A percentile compares a stretch with the other conserved stretches of the same genome.
phyloP scores from a whole-genome alignment of 1,140 invertebrate genomes.

The Scaptodrosophila lebanonensis region DNA sequence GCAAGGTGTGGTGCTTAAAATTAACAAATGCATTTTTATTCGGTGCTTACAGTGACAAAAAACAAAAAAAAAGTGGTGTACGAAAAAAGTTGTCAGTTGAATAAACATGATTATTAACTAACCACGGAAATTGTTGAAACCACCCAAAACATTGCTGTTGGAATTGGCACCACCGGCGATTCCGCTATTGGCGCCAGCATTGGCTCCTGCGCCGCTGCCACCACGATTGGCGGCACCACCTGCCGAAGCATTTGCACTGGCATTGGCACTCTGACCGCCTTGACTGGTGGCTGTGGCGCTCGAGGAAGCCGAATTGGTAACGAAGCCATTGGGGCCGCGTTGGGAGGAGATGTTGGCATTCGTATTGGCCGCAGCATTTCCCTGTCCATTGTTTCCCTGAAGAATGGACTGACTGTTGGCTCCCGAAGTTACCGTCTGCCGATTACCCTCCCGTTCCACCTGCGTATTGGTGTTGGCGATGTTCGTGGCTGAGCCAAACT shows the following conservation, averaged over 20 bases:
- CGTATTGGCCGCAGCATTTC: constrained; percentile 51
- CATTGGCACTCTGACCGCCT: constrained; percentile 40
- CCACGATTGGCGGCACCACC: constrained; percentile 19
- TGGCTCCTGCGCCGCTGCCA: neutral
- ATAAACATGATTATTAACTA: constrained; percentile 25
- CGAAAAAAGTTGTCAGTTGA: neutral
- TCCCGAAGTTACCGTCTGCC: constrained; percentile 38
- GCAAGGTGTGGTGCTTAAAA: constrained; percentile 29
- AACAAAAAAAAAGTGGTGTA: constrained; percentile 19
- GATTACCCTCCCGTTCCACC: constrained; percentile 40
- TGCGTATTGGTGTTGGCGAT: constrained; percentile 62
- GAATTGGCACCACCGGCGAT: constrained; percentile 36
- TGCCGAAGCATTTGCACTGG: constrained; percentile 54
- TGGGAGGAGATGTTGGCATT: constrained; percentile 52
- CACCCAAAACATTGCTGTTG: constrained; percentile 45
- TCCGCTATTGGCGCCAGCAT: constrained; percentile 2
- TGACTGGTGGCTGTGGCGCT: constrained; percentile 35
- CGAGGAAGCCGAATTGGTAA: constrained; percentile 57
- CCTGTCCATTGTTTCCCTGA: constrained; percentile 59
- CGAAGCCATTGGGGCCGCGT: constrained; percentile 44
- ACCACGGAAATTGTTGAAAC: constrained; percentile 31
- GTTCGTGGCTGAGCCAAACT: constrained; percentile 54
- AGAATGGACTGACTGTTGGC: constrained; percentile 69
- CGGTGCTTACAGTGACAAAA: constrained; percentile 28
- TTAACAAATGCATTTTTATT: constrained; percentile 54